Evolutionary conservation across 2,888 invertebrate species (phyloP), one percentile per base, ranked within the genome.

Genomic region (Salticus scenicus): DNA sequence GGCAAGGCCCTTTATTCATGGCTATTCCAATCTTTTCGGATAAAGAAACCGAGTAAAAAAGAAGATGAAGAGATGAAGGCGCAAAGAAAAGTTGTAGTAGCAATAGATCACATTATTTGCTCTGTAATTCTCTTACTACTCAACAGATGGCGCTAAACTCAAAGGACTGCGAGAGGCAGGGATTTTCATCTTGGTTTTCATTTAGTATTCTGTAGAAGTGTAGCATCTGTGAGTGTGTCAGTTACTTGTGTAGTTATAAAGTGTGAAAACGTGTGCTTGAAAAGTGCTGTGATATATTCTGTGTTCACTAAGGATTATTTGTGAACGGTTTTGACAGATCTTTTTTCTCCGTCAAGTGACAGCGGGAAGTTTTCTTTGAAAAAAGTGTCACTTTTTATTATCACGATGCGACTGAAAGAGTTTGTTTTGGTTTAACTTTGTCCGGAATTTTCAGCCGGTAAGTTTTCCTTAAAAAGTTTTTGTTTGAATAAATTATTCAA

Each of bases 181-280:
- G 47, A 47, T 47, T 47, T 47, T 47, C 47, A 47, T 47, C 47
- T 47, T 47, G 47, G 47, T 47, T 47, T 47, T 47, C 47, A 47
- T 47, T 47, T 47, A 47, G 47, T 47, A 47, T n/a, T 47, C 17
- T 12, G 47, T 47, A 47, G 47, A 17, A 47, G 47, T 47, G 47
- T 47, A n/a, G 47, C 47, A 47, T 47, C 47, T 12, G 14, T 7
- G 47, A 17, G 47, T 47, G 47, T 12, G 47, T 47, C 47, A 47
- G 47, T 47, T 47, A 47, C 47, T 47, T 17, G 47, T 37, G 37
- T 47, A 10, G 47, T 47, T 47, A 47, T 47, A 47, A 10, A 47
- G 47, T 10, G 17, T 17, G 47, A 2, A 47, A 7, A 17, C 47
- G 47, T 47, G 47, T 47, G 47, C 47, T 47, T 47, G 47, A 17